A percentile compares a stretch with the other conserved stretches of the same genome.
phyloP scores from a whole-genome alignment of 2,113 vertebrate genomes.

The Grammomys dolichurus region DNA sequence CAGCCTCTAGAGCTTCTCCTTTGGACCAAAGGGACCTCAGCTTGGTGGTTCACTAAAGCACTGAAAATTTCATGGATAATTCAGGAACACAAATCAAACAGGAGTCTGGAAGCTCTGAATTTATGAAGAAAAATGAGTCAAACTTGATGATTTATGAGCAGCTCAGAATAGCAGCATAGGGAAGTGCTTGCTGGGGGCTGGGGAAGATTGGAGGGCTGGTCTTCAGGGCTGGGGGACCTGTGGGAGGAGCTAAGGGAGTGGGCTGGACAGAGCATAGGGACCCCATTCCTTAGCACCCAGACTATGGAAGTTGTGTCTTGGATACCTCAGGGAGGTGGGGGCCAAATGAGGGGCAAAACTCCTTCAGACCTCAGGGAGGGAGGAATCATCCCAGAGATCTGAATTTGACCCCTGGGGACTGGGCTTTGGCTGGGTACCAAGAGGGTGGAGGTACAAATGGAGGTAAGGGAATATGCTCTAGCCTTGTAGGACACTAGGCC shows the following conservation, averaged over 20 bases:
- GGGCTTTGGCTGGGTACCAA: neutral
- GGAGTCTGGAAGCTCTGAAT: slow-evolving; percentile 73
- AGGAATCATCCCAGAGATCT: neutral
- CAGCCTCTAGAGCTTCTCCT: neutral
- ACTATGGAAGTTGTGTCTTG: neutral
- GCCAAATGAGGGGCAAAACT: neutral
- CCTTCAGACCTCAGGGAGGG: neutral
- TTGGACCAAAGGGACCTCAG: neutral
- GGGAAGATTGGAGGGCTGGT: neutral
- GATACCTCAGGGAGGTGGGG: neutral
- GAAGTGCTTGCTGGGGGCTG: too few species aligned
- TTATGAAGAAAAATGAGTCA: slow-evolving; percentile 79
- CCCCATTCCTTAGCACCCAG: neutral
- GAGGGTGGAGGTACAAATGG: neutral
- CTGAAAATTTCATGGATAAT: slow-evolving; percentile 81
- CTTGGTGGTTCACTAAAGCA: slow-evolving; percentile 54
- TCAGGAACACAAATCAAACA: slow-evolving; percentile 79
- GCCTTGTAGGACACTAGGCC: neutral
- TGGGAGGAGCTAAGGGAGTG: neutral
- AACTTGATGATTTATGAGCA: slow-evolving; percentile 66
- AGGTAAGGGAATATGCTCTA: neutral
- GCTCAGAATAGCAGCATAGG: slow-evolving; percentile 33
- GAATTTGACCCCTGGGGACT: neutral
- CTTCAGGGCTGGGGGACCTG: neutral
- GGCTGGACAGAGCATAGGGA: neutral